A percentile compares a stretch with the other conserved stretches of the same genome.
Evolutionary conservation across 2,113 vertebrate species (phyloP).

Genomic region (Dipodomys stephensi): DNA sequence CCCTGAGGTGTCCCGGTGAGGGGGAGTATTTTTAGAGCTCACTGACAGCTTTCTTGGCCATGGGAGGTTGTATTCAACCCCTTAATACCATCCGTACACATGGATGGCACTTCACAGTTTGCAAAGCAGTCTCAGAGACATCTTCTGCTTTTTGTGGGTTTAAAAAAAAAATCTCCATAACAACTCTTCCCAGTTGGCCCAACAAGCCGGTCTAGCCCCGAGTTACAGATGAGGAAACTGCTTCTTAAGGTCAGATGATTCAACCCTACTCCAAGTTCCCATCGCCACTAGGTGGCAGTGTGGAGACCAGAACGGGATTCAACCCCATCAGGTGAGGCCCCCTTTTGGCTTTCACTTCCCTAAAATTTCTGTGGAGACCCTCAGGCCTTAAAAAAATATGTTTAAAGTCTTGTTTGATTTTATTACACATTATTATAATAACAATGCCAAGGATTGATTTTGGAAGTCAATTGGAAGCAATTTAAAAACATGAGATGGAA

Average conservation of each 20-base stretch:
- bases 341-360: not conserved
- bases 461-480: not conserved
- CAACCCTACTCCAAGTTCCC: not conserved
- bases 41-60: slow-evolving; percentile 4
- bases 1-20: not conserved
- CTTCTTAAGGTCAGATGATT: not conserved
- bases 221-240: not conserved
- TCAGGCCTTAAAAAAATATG: not conserved
- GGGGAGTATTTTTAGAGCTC: slow-evolving; percentile 38
- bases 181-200: not conserved
- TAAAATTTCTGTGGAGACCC: not conserved
- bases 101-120: not conserved
- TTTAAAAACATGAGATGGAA: not conserved
- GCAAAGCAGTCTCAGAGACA: not conserved
- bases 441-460: not conserved
- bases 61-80: not conserved
- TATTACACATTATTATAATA: not conserved
- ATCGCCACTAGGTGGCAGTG: not conserved
- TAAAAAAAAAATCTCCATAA: not conserved
- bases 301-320: rapidly evolving
- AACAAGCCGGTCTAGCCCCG: too few relatives aligned
- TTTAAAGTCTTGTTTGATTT: not conserved
- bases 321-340: rapidly evolving
- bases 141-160: not conserved
- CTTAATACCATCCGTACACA: not conserved